phyloP scores from a whole-genome alignment of 2,797 vertebrate genomes.

The Lophius americanus region DNA sequence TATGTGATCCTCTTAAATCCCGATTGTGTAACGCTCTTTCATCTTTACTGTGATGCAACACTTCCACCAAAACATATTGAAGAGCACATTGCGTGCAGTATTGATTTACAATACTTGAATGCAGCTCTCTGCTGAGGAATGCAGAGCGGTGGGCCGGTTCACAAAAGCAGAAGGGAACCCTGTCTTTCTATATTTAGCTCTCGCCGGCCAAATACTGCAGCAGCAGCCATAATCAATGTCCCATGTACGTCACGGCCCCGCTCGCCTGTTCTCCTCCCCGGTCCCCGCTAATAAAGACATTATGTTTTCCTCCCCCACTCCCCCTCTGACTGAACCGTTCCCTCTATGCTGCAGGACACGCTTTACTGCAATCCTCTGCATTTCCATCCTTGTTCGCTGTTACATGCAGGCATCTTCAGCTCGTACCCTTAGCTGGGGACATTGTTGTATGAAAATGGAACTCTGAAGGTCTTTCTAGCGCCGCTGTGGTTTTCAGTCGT shows the following conservation, averaged over 20 bases:
- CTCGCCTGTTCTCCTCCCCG: conserved; percentile 19
- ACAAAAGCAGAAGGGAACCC: conserved; percentile 75
- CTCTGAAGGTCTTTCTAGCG: too few species aligned
- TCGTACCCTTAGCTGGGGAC: conserved; percentile 12
- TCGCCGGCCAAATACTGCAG: conserved; percentile 66
- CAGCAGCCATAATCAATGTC: conserved; percentile 71
- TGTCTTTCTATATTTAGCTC: conserved; percentile 79
- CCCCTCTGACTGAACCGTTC: conserved; percentile 46
- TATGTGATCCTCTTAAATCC: neutral
- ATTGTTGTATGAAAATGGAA: conserved; percentile 14
- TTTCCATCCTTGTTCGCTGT: conserved; percentile 15
- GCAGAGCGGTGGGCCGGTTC: conserved; percentile 61
- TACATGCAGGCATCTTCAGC: conserved; percentile 16
- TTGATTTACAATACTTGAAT: conserved; percentile 29
- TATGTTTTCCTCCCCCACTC: conserved; percentile 23
- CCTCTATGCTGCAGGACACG: conserved; percentile 16
- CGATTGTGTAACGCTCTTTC: neutral
- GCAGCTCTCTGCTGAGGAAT: conserved; percentile 66
- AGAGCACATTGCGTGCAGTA: conserved; percentile 1
- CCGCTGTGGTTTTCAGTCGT: too few species aligned
- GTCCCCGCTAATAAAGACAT: conserved; percentile 23
- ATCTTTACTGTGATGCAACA: conserved; percentile 46
- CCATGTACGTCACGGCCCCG: conserved; percentile 62
- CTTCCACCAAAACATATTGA: neutral
- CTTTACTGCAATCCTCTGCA: conserved; percentile 37